Conservation (phyloP, 2,797 vertebrate species). For the Selene dorsalis region DNA sequence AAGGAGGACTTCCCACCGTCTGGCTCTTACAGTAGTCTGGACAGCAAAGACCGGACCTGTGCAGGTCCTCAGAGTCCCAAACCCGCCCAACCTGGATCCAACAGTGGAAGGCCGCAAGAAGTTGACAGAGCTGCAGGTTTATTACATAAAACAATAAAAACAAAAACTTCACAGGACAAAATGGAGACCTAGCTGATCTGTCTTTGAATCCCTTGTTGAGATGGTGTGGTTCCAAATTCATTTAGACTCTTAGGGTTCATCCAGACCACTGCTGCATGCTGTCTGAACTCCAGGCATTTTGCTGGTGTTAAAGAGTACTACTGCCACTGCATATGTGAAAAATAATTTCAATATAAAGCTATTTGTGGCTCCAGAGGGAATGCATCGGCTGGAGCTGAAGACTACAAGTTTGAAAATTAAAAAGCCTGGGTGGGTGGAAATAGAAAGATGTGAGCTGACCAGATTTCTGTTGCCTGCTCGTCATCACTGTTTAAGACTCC, state of each 20-base stretch:
- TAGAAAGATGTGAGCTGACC: neutral
- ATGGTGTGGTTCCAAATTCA: neutral
- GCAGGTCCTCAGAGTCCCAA: conserved; percentile 25
- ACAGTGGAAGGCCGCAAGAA: conserved; percentile 42
- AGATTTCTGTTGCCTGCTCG: neutral
- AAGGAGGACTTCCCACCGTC: conserved; percentile 43
- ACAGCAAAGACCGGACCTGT: conserved; percentile 21
- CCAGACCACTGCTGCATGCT: neutral
- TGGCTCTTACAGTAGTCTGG: conserved; percentile 8
- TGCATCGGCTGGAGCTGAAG: neutral
- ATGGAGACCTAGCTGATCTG: neutral
- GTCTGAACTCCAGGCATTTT: neutral
- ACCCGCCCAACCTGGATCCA: conserved; percentile 22
- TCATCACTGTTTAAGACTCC: neutral
- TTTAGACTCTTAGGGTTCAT: neutral
- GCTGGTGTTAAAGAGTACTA: neutral
- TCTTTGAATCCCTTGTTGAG: neutral
- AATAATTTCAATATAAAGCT: neutral
- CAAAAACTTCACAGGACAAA: neutral
- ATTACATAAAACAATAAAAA: neutral
- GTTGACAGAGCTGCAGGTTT: conserved; percentile 51
- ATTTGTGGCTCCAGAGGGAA: neutral
- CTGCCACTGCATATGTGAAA: neutral
- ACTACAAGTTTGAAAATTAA: neutral
- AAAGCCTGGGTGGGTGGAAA: neutral